Conservation (phyloP, 1,140 invertebrate species). For the Pachyrhynchus sulphureomaculatus region DNA sequence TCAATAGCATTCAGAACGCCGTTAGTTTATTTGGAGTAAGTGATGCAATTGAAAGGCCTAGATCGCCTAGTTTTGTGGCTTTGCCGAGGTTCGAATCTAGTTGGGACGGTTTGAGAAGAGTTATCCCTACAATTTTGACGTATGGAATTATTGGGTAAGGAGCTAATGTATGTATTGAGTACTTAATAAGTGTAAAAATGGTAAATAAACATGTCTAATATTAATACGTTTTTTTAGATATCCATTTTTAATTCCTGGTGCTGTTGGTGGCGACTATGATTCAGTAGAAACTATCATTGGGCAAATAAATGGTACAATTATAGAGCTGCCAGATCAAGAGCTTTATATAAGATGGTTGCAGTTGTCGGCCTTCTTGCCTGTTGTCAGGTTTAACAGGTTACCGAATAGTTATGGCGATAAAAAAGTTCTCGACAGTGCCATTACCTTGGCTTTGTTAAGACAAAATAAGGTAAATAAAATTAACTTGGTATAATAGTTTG, state of each 20-base stretch:
- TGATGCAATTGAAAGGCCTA: constrained; percentile 76
- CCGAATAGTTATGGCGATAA: constrained; percentile 85
- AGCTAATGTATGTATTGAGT: neutral
- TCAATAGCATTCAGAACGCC: constrained; percentile 62
- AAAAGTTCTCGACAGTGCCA: constrained; percentile 73
- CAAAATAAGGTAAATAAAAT: constrained; percentile 67
- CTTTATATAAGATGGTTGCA: constrained; percentile 95
- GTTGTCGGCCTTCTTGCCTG: constrained; percentile 86
- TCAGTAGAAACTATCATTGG: constrained; percentile 58
- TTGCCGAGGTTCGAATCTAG: constrained; percentile 82
- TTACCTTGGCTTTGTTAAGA: constrained; percentile 72
- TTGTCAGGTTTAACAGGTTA: constrained; percentile 86
- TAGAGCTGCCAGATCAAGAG: constrained; percentile 75
- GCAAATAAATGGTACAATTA: constrained; percentile 51
- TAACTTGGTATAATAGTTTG: too few species aligned
- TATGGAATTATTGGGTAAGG: constrained; percentile 74
- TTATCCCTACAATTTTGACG: constrained; percentile 83
- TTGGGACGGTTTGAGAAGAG: constrained; percentile 83
- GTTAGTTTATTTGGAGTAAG: constrained; percentile 79
- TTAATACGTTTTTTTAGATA: constrained; percentile 60
- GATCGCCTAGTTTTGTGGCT: constrained; percentile 82
- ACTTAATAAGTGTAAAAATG: too few species aligned
- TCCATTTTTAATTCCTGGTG: constrained; percentile 89
- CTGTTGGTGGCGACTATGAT: constrained; percentile 84
- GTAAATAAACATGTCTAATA: too few species aligned